Conservation (phyloP, 2,113 vertebrate species). For the Macquaria australasica region DNA sequence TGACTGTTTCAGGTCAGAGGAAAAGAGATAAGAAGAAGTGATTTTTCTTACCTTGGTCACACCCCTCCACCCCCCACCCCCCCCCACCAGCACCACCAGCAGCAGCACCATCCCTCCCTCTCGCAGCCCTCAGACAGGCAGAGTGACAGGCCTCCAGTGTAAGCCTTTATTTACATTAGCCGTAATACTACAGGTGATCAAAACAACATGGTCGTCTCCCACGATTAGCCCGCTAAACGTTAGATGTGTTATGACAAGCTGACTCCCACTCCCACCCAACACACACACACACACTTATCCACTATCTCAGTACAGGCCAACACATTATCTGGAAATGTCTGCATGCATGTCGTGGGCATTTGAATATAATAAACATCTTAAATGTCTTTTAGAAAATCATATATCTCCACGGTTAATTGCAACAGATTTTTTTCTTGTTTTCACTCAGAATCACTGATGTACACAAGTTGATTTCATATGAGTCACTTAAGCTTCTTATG, state of each 20-base stretch:
- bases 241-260: constrained; percentile 81
- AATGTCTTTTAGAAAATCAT: constrained; percentile 29
- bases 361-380: constrained; percentile 33
- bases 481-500: constrained; percentile 73
- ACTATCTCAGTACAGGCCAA: constrained; percentile 54
- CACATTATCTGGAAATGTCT: constrained; percentile 52
- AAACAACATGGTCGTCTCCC: constrained; percentile 79
- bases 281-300: constrained; percentile 33
- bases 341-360: constrained; percentile 29
- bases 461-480: constrained; percentile 53
- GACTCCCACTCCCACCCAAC: constrained; percentile 63
- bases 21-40: constrained; percentile 75
- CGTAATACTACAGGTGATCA: constrained; percentile 82
- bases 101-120: not conserved
- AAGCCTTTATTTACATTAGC: constrained; percentile 81
- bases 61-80: not conserved
- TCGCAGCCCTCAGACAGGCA: constrained; percentile 49
- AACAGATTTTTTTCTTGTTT: constrained; percentile 22
- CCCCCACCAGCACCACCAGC: not conserved
- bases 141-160: constrained; percentile 74
- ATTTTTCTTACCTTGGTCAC: constrained; percentile 71
- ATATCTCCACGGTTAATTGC: constrained; percentile 23
- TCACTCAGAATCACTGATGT: constrained; percentile 39
- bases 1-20: constrained; percentile 82
- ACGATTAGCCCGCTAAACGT: constrained; percentile 72